A percentile compares a stretch with the other conserved stretches of the same genome.
phyloP scores from a whole-genome alignment of 2,797 vertebrate species.

The Siniperca undulata region DNA sequence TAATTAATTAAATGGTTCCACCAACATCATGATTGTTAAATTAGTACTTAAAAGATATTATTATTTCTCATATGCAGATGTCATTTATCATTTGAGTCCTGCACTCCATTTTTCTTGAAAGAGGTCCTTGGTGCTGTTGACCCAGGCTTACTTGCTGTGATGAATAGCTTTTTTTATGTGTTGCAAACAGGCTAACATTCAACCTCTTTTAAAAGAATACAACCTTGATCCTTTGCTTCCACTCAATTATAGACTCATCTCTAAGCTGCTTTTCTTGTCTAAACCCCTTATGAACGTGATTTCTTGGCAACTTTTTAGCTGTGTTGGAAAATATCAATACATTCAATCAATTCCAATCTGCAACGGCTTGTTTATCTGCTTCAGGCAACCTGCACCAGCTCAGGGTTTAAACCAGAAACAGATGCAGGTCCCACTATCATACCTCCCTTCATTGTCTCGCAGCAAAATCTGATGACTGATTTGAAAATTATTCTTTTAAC shows the following conservation, averaged over 20 bases:
- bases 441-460: neutral
- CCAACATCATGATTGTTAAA: too few species aligned
- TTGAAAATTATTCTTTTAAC: neutral
- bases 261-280: slow-evolving; percentile 37
- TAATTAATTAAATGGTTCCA: neutral
- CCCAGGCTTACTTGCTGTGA: neutral
- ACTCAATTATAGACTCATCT: slow-evolving; percentile 7
- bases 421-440: neutral
- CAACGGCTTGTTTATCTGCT: slow-evolving; percentile 37
- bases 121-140: neutral
- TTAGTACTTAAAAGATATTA: neutral
- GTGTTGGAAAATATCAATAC: slow-evolving; percentile 59
- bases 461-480: neutral
- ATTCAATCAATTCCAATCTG: slow-evolving; percentile 51
- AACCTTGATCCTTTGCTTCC: slow-evolving; percentile 18
- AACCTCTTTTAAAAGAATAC: slow-evolving; percentile 4
- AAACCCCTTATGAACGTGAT: slow-evolving; percentile 14
- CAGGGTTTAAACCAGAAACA: slow-evolving; percentile 11
- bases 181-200: slow-evolving; percentile 1
- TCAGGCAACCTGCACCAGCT: neutral
- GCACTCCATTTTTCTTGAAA: neutral
- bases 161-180: neutral
- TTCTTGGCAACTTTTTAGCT: slow-evolving; percentile 18
- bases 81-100: neutral
- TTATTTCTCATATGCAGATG: neutral